A percentile compares a stretch with the other conserved stretches of the same genome.
Conservation (phyloP, 2,888 invertebrate genomes). For the Branchinecta sandiegonensis region DNA sequence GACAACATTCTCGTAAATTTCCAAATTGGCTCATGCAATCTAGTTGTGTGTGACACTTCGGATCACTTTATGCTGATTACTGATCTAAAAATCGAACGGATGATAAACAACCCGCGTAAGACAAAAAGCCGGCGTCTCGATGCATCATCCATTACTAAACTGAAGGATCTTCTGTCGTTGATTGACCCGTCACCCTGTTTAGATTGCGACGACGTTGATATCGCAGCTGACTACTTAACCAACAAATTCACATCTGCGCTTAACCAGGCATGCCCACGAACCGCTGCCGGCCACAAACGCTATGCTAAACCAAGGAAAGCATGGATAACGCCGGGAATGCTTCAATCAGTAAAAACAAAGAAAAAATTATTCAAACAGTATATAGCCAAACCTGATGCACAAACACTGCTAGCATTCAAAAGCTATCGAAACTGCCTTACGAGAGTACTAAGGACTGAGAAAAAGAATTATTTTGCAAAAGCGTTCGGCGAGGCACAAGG, state of each 20-base stretch:
- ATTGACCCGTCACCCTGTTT: slow-evolving; percentile 8
- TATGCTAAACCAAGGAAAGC: not conserved
- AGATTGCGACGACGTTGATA: not conserved
- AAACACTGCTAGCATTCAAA: not conserved
- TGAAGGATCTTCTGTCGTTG: not conserved
- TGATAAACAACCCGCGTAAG: not conserved
- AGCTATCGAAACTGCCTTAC: not conserved
- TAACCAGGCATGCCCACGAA: not conserved
- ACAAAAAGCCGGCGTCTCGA: not conserved
- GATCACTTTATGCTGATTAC: not conserved
- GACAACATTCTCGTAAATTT: not conserved
- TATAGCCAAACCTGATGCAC: not conserved
- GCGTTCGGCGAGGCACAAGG: not conserved
- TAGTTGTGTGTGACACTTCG: not conserved
- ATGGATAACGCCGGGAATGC: not conserved
- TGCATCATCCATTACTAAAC: not conserved
- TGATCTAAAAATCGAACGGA: not conserved
- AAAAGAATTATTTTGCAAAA: not conserved
- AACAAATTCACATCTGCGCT: not conserved
- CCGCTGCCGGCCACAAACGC: not conserved
- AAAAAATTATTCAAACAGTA: not conserved
- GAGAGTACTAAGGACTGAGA: not conserved
- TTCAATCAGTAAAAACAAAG: not conserved
- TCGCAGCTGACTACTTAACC: not conserved
- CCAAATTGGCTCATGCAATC: not conserved